Evolutionary conservation across 2,888 invertebrate species (phyloP), one percentile per base, ranked within the genome.

Genomic region (Thymelicus acteon): DNA sequence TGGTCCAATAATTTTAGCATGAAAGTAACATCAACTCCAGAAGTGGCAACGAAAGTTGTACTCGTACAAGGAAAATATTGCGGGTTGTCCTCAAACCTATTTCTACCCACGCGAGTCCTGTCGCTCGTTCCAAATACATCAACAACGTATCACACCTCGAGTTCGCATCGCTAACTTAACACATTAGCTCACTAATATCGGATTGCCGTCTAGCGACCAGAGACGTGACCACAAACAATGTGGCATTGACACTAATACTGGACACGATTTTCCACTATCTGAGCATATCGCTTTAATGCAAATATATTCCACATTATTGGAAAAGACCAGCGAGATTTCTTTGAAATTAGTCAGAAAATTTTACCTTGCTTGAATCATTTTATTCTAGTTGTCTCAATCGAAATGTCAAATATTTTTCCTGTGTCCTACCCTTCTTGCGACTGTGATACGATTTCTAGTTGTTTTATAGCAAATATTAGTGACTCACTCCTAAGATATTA

Each of bases 181-280:
- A 72, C 74, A 74, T 75, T 75, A 75, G 67, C 79, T 75, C 78
- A 80, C 79, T 76, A 79, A 81, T 86, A 89, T 90, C 88, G 82
- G 73, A 81, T 91, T 87, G 84, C 88, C 76, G 83, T 86, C 84
- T 80, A 81, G 84, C 80, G 81, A 80, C 85, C 80, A 83, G 84
- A 84, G 80, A 84, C 82, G 79, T 80, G 87, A 91, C 91, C 91
- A 85, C 91, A 90, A 85, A 85, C 82, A 82, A 80, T 80, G 78
- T 85, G 89, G 87, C 91, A 92, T 86, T 92, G 92, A 91, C 91
- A 91, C 88, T 82, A 91, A 89, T 90, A 85, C 79, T 68, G 77
- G 75, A 80, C 75, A 70, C 62, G 69, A 70, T 70, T 63, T 78
- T 77, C 73, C 74, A 67, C 67, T 74, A 72, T 73, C 72, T 74